Conservation (phyloP, 2,113 vertebrate species). For the Paraplagusia blochii region DNA sequence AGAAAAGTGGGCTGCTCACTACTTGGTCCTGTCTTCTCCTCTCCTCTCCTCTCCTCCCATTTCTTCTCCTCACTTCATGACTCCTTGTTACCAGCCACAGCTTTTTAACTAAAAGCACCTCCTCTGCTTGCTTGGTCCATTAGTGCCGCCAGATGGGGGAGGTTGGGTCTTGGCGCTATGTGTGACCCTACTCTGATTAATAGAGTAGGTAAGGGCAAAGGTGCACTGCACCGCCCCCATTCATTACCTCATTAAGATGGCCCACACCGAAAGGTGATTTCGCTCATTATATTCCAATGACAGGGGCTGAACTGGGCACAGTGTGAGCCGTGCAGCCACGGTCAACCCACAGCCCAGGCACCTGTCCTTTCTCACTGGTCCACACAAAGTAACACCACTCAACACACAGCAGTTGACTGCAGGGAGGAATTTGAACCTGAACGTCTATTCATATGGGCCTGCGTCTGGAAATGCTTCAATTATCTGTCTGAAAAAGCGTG, state of each 20-base stretch:
- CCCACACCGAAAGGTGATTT: constrained; percentile 73
- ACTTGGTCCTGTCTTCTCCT: not conserved
- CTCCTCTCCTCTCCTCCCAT: not conserved
- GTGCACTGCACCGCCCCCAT: constrained; percentile 62
- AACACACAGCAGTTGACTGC: constrained; percentile 28
- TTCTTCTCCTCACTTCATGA: constrained; percentile 19
- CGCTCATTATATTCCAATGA: constrained; percentile 71
- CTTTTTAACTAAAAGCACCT: constrained; percentile 72
- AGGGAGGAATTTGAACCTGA: constrained; percentile 22
- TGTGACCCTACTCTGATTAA: constrained; percentile 76
- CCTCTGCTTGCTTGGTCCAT: constrained; percentile 66
- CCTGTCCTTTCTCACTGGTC: constrained; percentile 39
- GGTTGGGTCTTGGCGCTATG: constrained; percentile 56
- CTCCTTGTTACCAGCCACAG: constrained; percentile 2
- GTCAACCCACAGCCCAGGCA: constrained; percentile 29
- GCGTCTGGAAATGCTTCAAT: constrained; percentile 32
- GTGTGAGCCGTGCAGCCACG: constrained; percentile 41
- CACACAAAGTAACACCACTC: constrained; percentile 46
- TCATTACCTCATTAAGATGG: constrained; percentile 79
- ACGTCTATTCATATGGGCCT: not conserved
- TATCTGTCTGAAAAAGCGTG: constrained; percentile 27
- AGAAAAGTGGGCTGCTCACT: too few relatives aligned
- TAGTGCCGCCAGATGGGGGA: constrained; percentile 68
- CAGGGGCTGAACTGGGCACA: constrained; percentile 56
- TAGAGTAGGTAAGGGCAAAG: constrained; percentile 75